phyloP scores from a whole-genome alignment of 1,140 invertebrate genomes.

The Oscheius sp. region DNA sequence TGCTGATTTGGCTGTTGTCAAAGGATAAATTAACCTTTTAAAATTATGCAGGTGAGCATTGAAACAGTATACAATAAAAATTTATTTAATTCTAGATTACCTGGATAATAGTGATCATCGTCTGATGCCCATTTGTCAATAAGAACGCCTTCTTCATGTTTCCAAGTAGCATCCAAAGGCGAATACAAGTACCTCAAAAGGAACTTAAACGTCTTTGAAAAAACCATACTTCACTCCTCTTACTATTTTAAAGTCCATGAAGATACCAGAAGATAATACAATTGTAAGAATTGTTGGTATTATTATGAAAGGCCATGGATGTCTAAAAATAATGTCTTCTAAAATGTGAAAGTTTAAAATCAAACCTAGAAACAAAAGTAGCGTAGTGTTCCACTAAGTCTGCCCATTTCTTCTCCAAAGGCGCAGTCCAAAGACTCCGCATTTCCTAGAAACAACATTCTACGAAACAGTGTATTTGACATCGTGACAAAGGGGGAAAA shows the following conservation, averaged over 20 bases:
- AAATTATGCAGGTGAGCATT: not conserved
- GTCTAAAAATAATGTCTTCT: conserved; percentile 34
- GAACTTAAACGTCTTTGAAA: not conserved
- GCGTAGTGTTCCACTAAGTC: conserved; percentile 35
- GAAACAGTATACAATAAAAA: conserved; percentile 5
- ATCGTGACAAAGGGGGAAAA: not conserved
- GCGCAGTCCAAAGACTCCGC: conserved; percentile 22
- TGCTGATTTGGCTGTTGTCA: not conserved
- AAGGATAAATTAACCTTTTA: not conserved
- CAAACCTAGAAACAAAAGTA: conserved; percentile 34
- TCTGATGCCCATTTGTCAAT: conserved; percentile 44
- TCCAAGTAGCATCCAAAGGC: conserved; percentile 51
- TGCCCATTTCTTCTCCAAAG: conserved; percentile 36
- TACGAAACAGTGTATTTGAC: not conserved
- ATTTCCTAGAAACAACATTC: not conserved
- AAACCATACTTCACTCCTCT: conserved; percentile 45
- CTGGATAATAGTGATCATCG: conserved; percentile 51
- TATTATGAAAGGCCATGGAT: conserved; percentile 50
- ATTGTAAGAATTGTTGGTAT: conserved; percentile 47
- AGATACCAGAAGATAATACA: conserved; percentile 43
- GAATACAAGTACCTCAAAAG: conserved; percentile 42
- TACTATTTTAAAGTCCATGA: conserved; percentile 46
- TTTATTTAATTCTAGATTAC: conserved; percentile 5
- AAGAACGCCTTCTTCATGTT: conserved; percentile 47
- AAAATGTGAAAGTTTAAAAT: not conserved